phyloP scores from a whole-genome alignment of 2,797 vertebrate genomes.

The Pipistrellus pipistrellus region DNA sequence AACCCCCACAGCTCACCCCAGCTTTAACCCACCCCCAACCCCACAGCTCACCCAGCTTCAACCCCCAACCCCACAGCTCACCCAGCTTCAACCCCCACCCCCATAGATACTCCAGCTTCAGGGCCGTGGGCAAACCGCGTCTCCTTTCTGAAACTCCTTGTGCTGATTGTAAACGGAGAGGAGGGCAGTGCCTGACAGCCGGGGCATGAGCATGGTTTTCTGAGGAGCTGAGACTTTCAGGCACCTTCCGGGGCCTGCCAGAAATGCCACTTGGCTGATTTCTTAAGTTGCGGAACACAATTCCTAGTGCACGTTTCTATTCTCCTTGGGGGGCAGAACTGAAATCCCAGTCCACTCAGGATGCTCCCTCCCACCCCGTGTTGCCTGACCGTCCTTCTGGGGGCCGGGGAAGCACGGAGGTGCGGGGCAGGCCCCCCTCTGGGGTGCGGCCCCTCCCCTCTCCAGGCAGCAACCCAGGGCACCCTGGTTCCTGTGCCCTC shows the following conservation, averaged over 20 bases:
- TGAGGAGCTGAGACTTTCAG: not conserved
- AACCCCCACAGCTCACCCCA: no score
- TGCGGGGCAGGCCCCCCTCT: not conserved
- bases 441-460: rapidly evolving
- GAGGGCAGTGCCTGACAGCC: not conserved
- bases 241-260: no score
- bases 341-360: not conserved
- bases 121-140: not conserved
- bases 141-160: not conserved
- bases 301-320: conserved; percentile 38
- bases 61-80: no score
- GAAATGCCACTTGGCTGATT: not conserved
- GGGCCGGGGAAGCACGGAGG: not conserved
- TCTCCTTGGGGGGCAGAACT: not conserved
- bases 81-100: not conserved
- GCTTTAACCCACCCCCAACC: not conserved
- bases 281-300: not conserved
- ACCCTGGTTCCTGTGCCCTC: rapidly evolving
- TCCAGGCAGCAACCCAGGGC: not conserved
- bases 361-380: rapidly evolving
- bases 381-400: not conserved
- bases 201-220: not conserved
- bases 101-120: not conserved
- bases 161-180: not conserved
- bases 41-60: not conserved